A percentile compares a stretch with the other conserved stretches of the same genome.
phyloP scores from a whole-genome alignment of 2,113 vertebrate species.

The Bubo scandiacus region DNA sequence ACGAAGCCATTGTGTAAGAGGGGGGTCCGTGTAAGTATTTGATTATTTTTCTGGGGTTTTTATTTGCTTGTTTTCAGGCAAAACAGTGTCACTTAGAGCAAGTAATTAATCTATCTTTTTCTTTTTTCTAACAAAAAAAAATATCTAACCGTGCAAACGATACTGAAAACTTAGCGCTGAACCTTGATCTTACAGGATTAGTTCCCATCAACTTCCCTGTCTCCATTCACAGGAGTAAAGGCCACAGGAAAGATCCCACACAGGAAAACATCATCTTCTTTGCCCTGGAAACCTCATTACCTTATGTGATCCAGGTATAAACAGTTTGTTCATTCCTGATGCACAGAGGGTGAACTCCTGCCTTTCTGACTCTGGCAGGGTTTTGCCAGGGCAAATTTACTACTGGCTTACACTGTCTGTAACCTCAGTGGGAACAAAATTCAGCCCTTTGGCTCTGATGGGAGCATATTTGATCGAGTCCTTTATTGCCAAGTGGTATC shows the following conservation, averaged over 20 bases:
- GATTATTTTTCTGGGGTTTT: not conserved
- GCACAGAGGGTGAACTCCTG: not conserved
- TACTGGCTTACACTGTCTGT: not conserved
- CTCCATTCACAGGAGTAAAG: not conserved
- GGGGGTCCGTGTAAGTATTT: not conserved
- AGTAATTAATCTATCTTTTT: not conserved
- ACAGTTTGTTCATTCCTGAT: not conserved
- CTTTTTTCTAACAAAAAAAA: not conserved
- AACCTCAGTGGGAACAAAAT: constrained; percentile 19
- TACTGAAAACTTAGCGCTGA: not conserved
- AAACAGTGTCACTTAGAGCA: not conserved
- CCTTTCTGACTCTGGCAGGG: not conserved
- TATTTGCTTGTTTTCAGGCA: not conserved
- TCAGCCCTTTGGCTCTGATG: constrained; percentile 25
- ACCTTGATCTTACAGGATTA: not conserved
- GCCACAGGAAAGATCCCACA: not conserved
- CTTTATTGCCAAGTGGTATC: constrained; percentile 46
- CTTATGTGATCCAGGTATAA: not conserved
- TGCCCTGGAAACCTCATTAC: not conserved
- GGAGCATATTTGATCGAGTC: constrained; percentile 32
- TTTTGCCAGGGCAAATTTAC: not conserved
- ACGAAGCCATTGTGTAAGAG: not conserved
- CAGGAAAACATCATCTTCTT: not conserved
- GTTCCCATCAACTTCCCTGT: not conserved
- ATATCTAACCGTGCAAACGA: not conserved